Evolutionary conservation across 2,113 vertebrate genomes (phyloP).

Genomic region (Actenoides lindsayi): DNA sequence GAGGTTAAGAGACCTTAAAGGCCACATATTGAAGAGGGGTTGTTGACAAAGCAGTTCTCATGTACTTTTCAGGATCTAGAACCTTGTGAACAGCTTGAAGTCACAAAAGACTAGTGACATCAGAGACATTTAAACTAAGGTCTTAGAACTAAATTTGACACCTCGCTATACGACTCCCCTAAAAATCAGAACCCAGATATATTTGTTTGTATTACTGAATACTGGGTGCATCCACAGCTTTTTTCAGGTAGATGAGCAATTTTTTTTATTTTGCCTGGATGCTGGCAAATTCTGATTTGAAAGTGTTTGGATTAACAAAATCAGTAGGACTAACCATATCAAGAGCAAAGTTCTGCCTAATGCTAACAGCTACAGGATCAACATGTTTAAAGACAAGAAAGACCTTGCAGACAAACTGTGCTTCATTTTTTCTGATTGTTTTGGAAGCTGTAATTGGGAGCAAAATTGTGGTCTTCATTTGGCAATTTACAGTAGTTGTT

Average conservation of each 20-base stretch:
- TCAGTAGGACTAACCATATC: neutral
- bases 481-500: neutral
- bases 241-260: neutral
- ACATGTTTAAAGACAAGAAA: neutral
- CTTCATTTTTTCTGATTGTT: neutral
- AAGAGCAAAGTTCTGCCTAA: neutral
- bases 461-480: neutral
- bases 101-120: neutral
- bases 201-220: neutral
- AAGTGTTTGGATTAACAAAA: neutral
- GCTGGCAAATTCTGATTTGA: neutral
- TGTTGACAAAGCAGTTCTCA: neutral
- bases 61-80: neutral
- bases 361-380: neutral
- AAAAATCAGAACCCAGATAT: neutral
- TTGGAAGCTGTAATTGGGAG: neutral
- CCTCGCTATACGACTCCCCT: neutral
- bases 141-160: neutral
- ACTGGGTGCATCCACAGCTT: neutral
- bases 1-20: neutral
- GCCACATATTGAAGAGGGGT: neutral
- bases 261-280: neutral
- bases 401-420: neutral
- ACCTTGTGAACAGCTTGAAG: neutral
- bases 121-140: neutral